Evolutionary conservation across 92 coral and sea anemone species (phyloP), one percentile per base, ranked within the genome.

Genomic region (Siderastrea siderea): DNA sequence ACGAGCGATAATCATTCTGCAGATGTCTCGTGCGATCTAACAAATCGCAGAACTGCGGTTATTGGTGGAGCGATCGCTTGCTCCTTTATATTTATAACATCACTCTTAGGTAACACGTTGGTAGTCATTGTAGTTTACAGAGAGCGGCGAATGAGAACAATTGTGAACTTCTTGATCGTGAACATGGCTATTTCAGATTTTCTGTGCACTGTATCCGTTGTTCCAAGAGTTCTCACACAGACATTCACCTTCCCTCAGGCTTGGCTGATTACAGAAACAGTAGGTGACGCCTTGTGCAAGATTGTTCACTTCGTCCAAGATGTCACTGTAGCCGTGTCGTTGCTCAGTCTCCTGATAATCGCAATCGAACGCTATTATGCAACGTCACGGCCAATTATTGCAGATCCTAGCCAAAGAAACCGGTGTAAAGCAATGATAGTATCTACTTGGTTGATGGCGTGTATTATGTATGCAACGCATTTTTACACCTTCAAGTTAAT

Each of bases 181-280:
- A 85, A 85, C 60, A 77, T 85, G 84, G 89, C 89, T 13, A 61
- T 77, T 51, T 85, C 89, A 10, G 89, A 85, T 85, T 46, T 54
- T 49, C 38, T 85, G 55, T 65, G 47, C 66, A 76, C 84, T 55
- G 3, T 85, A 47, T 12, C 66, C 53, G 83, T 85, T 14, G 68
- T 85, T 58, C 89, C 89, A 14, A 63, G 50, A 52, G 58, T 5
- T n/a, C 47, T 85, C 50, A 77, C 84, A 4, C 52, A 67, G 60
- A 58, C 53, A 68, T 66, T 85, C 77, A 85, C 84, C 57, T 46
- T 47, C 50, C 77, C 60, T 5, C 47, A 4, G 0, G 83, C 82
- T 11, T 85, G 89, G 89, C 15, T 85, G 1, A 13, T 85, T 57
- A 55, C 49, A 4, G 89, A 84, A 57, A 15, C 16, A 1, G 16